Percentiles rank a stretch among this genome's conserved stretches.
These are phyloP conservation scores for Oncorhynchus gorbuscha DNA, from an alignment of 2,113 vertebrate genomes.

Conservation along the genomic window DNA sequence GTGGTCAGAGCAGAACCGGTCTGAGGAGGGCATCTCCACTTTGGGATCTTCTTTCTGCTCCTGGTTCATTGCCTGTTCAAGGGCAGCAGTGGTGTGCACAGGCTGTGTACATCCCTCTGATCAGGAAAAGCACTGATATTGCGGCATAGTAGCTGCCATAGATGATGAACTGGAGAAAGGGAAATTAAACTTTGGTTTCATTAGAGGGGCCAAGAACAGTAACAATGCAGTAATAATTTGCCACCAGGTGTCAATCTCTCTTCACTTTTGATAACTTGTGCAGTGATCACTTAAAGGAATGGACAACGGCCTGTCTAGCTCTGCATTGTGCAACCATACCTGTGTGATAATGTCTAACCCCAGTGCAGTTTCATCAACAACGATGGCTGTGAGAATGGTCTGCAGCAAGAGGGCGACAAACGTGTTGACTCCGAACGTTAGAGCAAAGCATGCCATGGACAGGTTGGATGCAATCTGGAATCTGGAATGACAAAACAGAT, in stretches of 20 bases:
- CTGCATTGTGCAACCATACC: constrained; percentile 39
- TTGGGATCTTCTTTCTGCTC: background rate
- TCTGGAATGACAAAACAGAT: constrained; percentile 30
- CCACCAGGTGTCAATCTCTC: constrained; percentile 41
- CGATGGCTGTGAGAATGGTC: constrained; percentile 63
- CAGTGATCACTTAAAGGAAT: no score
- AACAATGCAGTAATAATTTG: constrained; percentile 6
- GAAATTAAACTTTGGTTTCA: background rate
- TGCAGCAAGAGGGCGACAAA: constrained; percentile 68
- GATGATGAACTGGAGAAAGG: constrained; percentile 59
- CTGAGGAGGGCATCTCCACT: constrained; percentile 35
- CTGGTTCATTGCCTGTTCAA: background rate
- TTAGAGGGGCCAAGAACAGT: background rate
- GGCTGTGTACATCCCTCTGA: constrained; percentile 61
- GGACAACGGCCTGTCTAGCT: no score
- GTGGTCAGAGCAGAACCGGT: constrained; percentile 15
- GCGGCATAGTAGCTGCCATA: constrained; percentile 70
- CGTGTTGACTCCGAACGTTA: constrained; percentile 74
- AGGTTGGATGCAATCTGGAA: constrained; percentile 74
- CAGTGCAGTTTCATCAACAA: constrained; percentile 65
- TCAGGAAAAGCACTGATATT: constrained; percentile 67
- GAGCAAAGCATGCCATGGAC: constrained; percentile 72
- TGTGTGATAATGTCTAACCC: constrained; percentile 71
- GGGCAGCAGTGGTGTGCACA: constrained; percentile 14
- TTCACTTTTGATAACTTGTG: no score